Evolutionary conservation across 2,888 invertebrate species (phyloP).

Genomic region (Nesidiocoris tenuis): DNA sequence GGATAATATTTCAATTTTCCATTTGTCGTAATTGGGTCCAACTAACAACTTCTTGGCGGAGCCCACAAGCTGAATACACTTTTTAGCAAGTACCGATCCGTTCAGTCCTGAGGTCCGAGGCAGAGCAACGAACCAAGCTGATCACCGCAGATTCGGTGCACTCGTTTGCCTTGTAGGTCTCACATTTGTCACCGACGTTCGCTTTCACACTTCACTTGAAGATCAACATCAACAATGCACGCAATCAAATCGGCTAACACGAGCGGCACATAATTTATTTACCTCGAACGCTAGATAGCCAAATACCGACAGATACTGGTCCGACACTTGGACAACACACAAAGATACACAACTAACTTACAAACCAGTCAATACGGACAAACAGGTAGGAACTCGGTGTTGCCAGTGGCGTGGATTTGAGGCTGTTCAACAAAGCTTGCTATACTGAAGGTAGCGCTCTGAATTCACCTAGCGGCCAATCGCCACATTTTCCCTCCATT

Average conservation of each 20-base stretch:
- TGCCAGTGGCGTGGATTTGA: constrained; percentile 32
- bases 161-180: background rate
- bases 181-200: background rate
- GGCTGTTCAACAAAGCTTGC: too few species aligned
- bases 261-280: background rate
- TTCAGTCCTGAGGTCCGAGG: background rate
- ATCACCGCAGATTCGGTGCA: background rate
- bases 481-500: too few species aligned
- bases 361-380: constrained; percentile 49
- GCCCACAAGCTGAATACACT: too few species aligned
- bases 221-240: background rate
- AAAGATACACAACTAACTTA: constrained; percentile 46
- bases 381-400: constrained; percentile 47
- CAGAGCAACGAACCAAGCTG: background rate
- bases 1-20: too few species aligned
- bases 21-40: too few species aligned
- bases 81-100: too few species aligned
- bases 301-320: background rate
- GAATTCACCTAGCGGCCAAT: too few species aligned
- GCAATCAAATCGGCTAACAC: background rate
- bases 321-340: background rate
- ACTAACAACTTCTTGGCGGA: too few species aligned
- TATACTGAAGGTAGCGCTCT: too few species aligned
- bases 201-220: background rate
- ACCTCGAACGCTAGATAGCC: background rate